Evolutionary conservation across 2,888 invertebrate species (phyloP).

Genomic region (Antheraea assamensis): DNA sequence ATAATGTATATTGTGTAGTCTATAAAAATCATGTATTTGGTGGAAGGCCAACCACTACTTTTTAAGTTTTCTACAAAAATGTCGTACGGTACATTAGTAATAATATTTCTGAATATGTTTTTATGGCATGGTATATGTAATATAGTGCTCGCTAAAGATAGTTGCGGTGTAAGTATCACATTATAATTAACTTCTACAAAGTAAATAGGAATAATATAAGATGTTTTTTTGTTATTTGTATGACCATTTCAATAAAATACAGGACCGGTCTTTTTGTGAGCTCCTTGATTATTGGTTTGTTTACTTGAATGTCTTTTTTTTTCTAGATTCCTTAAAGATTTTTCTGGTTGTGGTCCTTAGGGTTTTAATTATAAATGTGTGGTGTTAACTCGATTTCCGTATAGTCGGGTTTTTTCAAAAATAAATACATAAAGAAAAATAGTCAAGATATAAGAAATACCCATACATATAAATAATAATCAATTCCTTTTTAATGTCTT

Average conservation of each 20-base stretch:
- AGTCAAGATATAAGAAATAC: too few species aligned
- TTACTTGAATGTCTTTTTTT: too few species aligned
- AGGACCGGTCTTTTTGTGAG: neutral
- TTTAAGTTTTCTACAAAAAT: slow-evolving; percentile 26
- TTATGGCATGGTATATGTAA: slow-evolving; percentile 23
- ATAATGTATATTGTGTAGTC: slow-evolving; percentile 45
- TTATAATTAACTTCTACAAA: neutral
- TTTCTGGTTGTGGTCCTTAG: too few species aligned
- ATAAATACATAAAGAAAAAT: too few species aligned
- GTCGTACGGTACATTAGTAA: slow-evolving; percentile 24
- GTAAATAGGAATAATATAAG: neutral
- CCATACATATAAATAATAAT: too few species aligned
- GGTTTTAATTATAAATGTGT: too few species aligned
- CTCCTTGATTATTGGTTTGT: too few species aligned
- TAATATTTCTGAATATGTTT: slow-evolving; percentile 27
- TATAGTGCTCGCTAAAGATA: slow-evolving; percentile 23
- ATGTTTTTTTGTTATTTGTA: neutral
- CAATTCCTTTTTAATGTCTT: too few species aligned
- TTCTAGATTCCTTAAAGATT: too few species aligned
- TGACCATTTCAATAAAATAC: neutral
- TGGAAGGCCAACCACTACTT: slow-evolving; percentile 26
- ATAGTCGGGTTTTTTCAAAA: too few species aligned
- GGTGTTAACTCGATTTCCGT: too few species aligned
- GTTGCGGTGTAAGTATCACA: slow-evolving; percentile 18
- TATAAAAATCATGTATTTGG: slow-evolving; percentile 43